Percentiles rank a stretch among this genome's conserved stretches.
Conservation (phyloP, 1,140 invertebrate genomes). For the Helicoverpa armigera region DNA sequence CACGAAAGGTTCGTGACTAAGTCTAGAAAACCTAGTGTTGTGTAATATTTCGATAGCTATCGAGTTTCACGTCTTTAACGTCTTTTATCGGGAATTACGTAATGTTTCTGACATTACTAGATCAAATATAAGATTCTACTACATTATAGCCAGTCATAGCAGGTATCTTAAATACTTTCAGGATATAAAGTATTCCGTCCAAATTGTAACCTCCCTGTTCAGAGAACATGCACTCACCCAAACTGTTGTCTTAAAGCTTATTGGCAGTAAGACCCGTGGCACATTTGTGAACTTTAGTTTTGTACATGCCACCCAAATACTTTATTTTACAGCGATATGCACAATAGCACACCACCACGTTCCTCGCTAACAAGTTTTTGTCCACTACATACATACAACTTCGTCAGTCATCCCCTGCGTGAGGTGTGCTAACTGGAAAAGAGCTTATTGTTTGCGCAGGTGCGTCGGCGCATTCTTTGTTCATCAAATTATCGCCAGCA, state of each 20-base stretch:
- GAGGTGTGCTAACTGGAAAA: slow-evolving; percentile 67
- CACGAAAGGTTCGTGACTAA: slow-evolving; percentile 62
- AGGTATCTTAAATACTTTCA: no score
- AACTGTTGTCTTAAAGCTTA: no score
- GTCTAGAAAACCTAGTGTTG: slow-evolving; percentile 69
- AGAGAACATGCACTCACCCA: no score
- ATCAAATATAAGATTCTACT: no score
- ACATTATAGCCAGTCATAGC: no score
- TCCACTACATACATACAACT: slow-evolving; percentile 7
- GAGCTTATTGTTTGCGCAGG: slow-evolving; percentile 78
- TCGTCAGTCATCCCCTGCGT: slow-evolving; percentile 56
- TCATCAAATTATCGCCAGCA: slow-evolving; percentile 80
- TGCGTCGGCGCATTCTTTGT: slow-evolving; percentile 78
- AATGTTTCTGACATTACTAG: slow-evolving; percentile 12
- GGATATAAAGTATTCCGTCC: no score
- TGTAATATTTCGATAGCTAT: slow-evolving; percentile 64
- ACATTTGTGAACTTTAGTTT: no score
- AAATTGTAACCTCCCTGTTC: no score
- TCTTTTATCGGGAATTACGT: slow-evolving; percentile 40
- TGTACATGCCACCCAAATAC: no score
- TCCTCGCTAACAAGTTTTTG: slow-evolving; percentile 21
- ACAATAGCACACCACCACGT: background rate
- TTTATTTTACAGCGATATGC: background rate
- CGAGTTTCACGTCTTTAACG: slow-evolving; percentile 55
- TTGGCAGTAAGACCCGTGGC: no score